Base-by-base conservation (phyloP, 2,113 vertebrate species). In the Dromas ardeola region DNA sequence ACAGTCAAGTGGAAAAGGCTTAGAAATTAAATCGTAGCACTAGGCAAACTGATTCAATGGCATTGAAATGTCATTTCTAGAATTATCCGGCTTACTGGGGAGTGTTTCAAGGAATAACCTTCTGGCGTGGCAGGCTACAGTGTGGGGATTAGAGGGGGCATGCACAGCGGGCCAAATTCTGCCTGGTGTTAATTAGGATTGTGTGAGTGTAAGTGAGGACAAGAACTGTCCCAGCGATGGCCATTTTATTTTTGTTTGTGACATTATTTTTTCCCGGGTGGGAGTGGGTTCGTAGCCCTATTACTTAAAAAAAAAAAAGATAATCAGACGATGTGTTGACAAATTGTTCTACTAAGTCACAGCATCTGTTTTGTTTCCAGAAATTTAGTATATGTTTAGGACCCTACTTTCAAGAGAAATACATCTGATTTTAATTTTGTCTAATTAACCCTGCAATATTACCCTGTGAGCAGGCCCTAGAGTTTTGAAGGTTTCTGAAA, bases 51-150 rank as follows among this genome's bases (percentile, higher is more conserved):
- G 72, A 95, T 95, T 92, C 16, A 11, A 30, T 96, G 93, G 88
- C 93, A 96, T 93, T 95, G 96, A 96, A 95, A 96, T 96, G 95
- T 94, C 92, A 92, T 96, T 96, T 95, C 78, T 90, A 52, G 87
- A 95, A 93, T 96, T 94, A 97, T 96, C 94, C 30, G 13, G 89
- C 86, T 96, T 96, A 96, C 77, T 81, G 83, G 59, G 58, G 65
- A 86, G 67, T 86, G 83, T 96, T 96, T 97, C 94, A 97, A 95
- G 94, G 94, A 96, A 96, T 92, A 96, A 95, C 86, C 93, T 92
- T 95, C 93, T 94, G 93, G 86, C 0, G 1, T 67, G 84, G 86
- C 89, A 96, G 93, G 42, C 81, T 91, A 83, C 65, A 84, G 86
- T 58, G 62, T 9, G 1, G 71, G 78, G 95, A 97, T 96, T 97